Conservation (phyloP, 2,797 vertebrate genomes). For the Hylomyscus alleni region DNA sequence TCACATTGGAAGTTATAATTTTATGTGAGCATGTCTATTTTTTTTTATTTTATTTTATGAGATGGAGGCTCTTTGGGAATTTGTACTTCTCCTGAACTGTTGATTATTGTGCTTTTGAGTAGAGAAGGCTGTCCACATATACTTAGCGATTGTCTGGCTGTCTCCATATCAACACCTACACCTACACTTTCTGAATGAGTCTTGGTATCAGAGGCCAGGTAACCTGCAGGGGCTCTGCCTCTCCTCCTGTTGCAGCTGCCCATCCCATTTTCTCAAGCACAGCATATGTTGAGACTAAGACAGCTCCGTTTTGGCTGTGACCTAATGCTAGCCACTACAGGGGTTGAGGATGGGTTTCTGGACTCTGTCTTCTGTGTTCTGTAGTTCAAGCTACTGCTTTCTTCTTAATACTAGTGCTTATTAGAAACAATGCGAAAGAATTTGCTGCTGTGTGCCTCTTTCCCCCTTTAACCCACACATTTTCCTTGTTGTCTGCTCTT, state of each 20-base stretch:
- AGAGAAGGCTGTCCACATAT: background rate
- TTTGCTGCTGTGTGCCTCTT: background rate
- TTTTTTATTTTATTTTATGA: slow-evolving; percentile 13
- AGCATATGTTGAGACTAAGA: background rate
- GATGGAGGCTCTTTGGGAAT: background rate
- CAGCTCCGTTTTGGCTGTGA: background rate
- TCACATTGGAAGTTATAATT: background rate
- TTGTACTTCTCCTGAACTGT: slow-evolving; percentile 29
- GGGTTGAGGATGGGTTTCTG: background rate
- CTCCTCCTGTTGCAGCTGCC: background rate
- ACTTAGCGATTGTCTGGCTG: background rate
- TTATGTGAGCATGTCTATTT: background rate
- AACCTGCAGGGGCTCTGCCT: background rate
- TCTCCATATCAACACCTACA: background rate
- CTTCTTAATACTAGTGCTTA: background rate
- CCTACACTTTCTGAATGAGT: background rate
- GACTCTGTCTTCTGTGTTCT: background rate
- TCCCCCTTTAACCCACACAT: background rate
- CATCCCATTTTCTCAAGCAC: background rate
- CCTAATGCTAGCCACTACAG: background rate
- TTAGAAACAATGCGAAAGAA: background rate
- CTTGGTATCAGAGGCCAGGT: background rate
- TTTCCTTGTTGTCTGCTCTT: background rate
- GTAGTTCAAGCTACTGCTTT: background rate
- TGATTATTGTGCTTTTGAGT: slow-evolving; percentile 29